Evolutionary conservation across 1,140 invertebrate genomes (phyloP).

Genomic region (Diuraphis noxia): DNA sequence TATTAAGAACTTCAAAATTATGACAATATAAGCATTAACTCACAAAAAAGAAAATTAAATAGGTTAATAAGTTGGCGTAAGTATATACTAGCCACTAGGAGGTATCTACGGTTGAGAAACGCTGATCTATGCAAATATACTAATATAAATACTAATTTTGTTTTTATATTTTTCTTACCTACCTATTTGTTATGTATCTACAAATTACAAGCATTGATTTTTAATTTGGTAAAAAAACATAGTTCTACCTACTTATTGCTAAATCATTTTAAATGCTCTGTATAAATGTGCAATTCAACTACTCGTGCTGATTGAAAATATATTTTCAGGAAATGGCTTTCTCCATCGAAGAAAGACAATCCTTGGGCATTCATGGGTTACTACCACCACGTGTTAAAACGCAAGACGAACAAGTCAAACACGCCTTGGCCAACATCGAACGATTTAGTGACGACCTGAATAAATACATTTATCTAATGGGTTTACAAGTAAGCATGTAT

Average conservation of each 20-base stretch:
- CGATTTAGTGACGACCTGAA: conserved; percentile 75
- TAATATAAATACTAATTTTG: no score
- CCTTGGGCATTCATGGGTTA: conserved; percentile 81
- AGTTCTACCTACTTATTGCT: not conserved
- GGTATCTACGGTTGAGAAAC: no score
- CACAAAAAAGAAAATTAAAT: no score
- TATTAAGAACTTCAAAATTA: no score
- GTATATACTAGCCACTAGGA: no score
- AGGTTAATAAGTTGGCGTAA: no score
- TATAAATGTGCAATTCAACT: not conserved
- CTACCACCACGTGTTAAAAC: conserved; percentile 78
- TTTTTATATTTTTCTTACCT: no score
- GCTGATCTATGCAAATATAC: no score
- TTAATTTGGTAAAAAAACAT: not conserved
- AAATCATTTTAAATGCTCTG: not conserved
- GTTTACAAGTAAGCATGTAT: conserved; percentile 67
- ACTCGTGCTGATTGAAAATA: not conserved
- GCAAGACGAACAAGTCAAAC: conserved; percentile 80
- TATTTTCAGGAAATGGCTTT: conserved; percentile 78
- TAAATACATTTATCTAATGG: conserved; percentile 79
- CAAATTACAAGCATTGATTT: not conserved
- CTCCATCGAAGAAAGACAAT: conserved; percentile 78
- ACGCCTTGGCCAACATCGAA: conserved; percentile 72
- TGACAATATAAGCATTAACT: no score
- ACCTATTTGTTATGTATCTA: not conserved